Evolutionary conservation across 2,113 vertebrate genomes (phyloP).

Genomic region (Emydura subglobosa): DNA sequence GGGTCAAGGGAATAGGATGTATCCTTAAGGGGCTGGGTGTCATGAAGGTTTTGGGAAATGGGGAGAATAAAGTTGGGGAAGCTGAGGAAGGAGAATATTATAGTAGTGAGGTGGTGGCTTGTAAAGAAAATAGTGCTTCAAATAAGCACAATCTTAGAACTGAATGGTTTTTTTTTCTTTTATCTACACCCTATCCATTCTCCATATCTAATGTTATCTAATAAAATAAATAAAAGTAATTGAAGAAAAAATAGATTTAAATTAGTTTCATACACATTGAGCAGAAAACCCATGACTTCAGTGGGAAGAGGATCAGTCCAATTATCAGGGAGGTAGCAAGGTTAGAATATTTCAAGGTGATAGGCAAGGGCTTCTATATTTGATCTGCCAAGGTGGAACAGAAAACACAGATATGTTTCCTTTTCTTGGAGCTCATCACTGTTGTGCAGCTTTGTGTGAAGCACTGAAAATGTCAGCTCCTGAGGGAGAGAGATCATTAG

Average conservation of each 20-base stretch:
- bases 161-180: neutral
- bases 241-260: neutral
- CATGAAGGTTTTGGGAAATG: neutral
- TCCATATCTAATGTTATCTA: neutral
- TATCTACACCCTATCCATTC: neutral
- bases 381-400: neutral
- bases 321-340: neutral
- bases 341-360: conserved; percentile 4
- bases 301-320: neutral
- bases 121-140: neutral
- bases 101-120: neutral
- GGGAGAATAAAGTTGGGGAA: neutral
- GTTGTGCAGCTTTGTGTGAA: neutral
- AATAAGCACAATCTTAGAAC: neutral
- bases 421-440: conserved; percentile 12
- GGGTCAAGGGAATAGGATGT: neutral
- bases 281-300: neutral
- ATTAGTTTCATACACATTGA: neutral
- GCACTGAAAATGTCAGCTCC: conserved; percentile 4
- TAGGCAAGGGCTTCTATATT: neutral
- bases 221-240: neutral
- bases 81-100: neutral
- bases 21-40: neutral
- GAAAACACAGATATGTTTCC: neutral
- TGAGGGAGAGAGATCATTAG: neutral